A percentile compares a stretch with the other conserved stretches of the same genome.
Evolutionary conservation across 2,797 vertebrate genomes (phyloP).

Genomic region (Aselliscus stoliczkanus): DNA sequence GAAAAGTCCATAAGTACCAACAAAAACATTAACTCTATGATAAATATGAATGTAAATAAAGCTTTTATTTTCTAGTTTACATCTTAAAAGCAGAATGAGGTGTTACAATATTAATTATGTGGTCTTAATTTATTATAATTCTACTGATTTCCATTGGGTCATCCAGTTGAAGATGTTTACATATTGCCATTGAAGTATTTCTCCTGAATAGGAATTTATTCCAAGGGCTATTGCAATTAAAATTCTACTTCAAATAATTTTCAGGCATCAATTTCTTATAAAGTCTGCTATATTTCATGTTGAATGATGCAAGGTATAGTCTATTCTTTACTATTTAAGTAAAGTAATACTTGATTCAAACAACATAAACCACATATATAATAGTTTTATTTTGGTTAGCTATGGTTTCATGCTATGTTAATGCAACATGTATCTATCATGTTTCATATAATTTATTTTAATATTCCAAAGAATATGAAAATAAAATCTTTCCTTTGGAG

Average conservation of each 20-base stretch:
- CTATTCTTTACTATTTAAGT: background rate
- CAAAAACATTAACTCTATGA: background rate
- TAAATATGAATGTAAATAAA: background rate
- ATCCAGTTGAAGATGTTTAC: background rate
- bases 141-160: background rate
- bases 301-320: background rate
- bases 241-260: slow-evolving; percentile 19
- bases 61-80: background rate
- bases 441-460: background rate
- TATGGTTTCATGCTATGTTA: slow-evolving; percentile 6
- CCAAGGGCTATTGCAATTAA: background rate
- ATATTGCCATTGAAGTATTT: background rate
- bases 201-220: background rate
- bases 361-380: background rate
- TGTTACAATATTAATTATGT: background rate
- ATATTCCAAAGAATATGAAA: slow-evolving; percentile 3
- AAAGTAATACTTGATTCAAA: slow-evolving; percentile 29
- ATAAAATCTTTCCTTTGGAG: slow-evolving; percentile 25
- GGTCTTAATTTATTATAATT: background rate
- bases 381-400: slow-evolving; percentile 6
- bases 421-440: background rate
- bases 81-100: background rate
- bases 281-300: background rate
- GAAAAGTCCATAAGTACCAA: background rate
- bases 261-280: background rate